Evolutionary conservation across 1,140 invertebrate species (phyloP), one percentile per base, ranked within the genome.

Genomic region (Globodera ellingtonae): DNA sequence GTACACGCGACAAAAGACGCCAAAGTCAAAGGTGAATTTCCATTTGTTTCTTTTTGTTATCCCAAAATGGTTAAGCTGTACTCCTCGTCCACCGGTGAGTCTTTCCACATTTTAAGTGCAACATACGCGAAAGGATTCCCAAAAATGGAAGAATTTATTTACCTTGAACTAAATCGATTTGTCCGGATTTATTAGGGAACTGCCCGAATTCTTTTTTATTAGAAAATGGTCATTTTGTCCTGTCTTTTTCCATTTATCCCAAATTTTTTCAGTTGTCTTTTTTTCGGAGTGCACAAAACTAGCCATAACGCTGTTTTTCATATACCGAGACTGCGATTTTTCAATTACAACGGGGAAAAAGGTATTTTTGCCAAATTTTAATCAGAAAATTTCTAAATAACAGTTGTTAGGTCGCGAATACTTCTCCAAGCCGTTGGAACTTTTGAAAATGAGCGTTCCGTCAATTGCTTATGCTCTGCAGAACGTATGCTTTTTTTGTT

Each of bases 401-500:
- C 69, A 89, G 84, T 47, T 85, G n/a, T 59, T 89, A 9, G 79
- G 78, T 15, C 52, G 77, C 15, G 87, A 88, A 70, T 88, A 84
- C 74, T 77, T 89, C n/a, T 75, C 77, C 7, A 86, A 86, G 47
- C 87, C 87, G 21, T 79, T 24, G 15, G 87, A 89, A 62, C 71
- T 89, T 47, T 48, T 83, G 9, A 89, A 89, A 73, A 89, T 89
- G 87, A 81, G 80, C 75, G 86, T 89, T 15, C 88, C 89, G 2
- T 89, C 88, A 6, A 79, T 89, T 18, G 81, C 87, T 24, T 89
- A 89, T 65, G 88, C 89, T 18, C 44, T 89, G 44, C 87, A 89
- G 81, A 89, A 89, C 72, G 75, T 76, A 21, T 52, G 44, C 8
- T 76, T 62, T 66, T 13, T 52, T 13, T 9, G 5, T 52, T 24